phyloP scores from a whole-genome alignment of 1,140 invertebrate species.

The Littorina saxatilis region DNA sequence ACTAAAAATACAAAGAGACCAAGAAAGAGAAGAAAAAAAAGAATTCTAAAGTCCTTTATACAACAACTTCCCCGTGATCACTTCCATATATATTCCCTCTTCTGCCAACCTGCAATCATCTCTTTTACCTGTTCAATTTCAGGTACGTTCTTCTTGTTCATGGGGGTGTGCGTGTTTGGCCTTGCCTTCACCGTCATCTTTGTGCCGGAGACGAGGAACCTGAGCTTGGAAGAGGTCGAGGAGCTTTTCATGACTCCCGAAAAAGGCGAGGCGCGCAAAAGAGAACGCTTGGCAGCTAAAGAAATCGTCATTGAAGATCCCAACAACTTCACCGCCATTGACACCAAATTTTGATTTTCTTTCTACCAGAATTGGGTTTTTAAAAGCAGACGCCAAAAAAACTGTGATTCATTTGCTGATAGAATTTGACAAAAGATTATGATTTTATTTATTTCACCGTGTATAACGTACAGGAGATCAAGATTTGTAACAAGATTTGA shows the following conservation, averaged over 20 bases:
- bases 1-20: too few relatives aligned
- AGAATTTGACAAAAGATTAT: too few relatives aligned
- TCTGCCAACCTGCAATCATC: too few relatives aligned
- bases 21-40: too few relatives aligned
- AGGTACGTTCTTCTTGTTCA: slow-evolving; percentile 89
- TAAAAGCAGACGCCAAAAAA: too few relatives aligned
- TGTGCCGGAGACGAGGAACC: slow-evolving; percentile 85
- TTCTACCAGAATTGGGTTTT: too few relatives aligned
- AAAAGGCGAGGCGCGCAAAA: slow-evolving; percentile 7
- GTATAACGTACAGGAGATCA: too few relatives aligned
- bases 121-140: slow-evolving; percentile 31
- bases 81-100: not conserved
- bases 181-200: slow-evolving; percentile 84
- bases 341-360: too few relatives aligned
- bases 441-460: too few relatives aligned
- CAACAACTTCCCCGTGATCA: not conserved
- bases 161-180: slow-evolving; percentile 83
- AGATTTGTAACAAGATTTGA: too few relatives aligned
- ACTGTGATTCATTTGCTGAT: too few relatives aligned
- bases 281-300: not conserved
- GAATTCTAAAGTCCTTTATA: not conserved
- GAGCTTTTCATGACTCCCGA: slow-evolving; percentile 74
- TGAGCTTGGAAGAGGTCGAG: slow-evolving; percentile 90
- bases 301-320: not conserved
- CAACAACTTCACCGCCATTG: too few relatives aligned